Percentiles rank a stretch among this genome's conserved stretches.
Conservation (phyloP, 1,140 invertebrate species). For the Medauroidea extradentata region DNA sequence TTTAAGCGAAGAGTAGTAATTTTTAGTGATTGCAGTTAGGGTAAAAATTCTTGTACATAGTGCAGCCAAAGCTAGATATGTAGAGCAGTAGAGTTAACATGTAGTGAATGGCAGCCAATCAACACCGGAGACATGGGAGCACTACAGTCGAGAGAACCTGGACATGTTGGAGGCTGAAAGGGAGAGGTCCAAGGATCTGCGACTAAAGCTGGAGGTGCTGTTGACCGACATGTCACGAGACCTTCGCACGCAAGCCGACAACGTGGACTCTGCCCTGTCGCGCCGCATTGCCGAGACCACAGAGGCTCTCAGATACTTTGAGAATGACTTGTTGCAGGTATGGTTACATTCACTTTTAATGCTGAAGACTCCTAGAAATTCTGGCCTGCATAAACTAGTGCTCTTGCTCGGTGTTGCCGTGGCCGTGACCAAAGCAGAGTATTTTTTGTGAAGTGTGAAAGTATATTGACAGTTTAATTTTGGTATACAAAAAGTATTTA, state of each 20-base stretch:
- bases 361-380: too few species aligned
- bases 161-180: constrained; percentile 56
- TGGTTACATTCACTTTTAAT: not conserved
- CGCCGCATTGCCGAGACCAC: constrained; percentile 49
- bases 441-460: not conserved
- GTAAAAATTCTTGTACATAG: not conserved
- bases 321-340: constrained; percentile 28
- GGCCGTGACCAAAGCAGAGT: too few species aligned
- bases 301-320: constrained; percentile 18
- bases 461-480: not conserved
- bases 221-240: constrained; percentile 60
- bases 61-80: not conserved
- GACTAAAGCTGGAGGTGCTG: constrained; percentile 56
- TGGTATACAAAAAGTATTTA: not conserved
- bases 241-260: constrained; percentile 66
- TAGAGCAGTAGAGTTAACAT: not conserved
- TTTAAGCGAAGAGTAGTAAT: too few species aligned
- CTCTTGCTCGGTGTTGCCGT: too few species aligned
- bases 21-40: too few species aligned
- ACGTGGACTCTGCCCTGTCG: constrained; percentile 60
- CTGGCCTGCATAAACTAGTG: too few species aligned
- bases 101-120: constrained; percentile 51
- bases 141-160: constrained; percentile 61
- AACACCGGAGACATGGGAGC: constrained; percentile 64
- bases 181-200: constrained; percentile 56